These are phyloP conservation scores for Petrocephalus schoutedeni DNA, from an alignment of 2,797 vertebrate genomes.

Conservation along the genomic window DNA sequence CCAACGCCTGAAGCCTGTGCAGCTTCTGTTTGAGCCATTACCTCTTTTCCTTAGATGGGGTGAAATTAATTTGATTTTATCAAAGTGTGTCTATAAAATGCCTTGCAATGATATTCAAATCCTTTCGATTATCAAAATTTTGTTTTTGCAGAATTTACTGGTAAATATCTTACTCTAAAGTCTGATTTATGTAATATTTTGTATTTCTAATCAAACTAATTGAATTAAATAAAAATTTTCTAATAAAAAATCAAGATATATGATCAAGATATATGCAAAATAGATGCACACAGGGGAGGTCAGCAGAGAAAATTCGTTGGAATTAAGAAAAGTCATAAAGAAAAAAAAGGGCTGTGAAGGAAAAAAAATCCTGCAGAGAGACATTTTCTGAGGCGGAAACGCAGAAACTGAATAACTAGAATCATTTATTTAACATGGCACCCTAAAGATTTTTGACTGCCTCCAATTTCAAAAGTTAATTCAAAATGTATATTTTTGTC, in stretches of 20 bases:
- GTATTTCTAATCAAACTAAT: background rate
- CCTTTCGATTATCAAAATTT: background rate
- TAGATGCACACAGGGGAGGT: background rate
- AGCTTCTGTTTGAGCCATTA: background rate
- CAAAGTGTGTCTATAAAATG: background rate
- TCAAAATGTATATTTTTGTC: slow-evolving; percentile 18
- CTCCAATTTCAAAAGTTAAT: slow-evolving; percentile 8
- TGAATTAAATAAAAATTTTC: too few relatives aligned
- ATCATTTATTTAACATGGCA: slow-evolving; percentile 1
- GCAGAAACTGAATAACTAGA: background rate
- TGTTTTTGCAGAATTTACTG: background rate
- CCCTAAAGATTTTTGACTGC: background rate
- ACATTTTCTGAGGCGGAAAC: background rate
- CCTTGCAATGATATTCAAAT: background rate
- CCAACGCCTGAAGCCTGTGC: background rate
- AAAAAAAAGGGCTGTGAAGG: background rate
- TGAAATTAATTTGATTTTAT: background rate
- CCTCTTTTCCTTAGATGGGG: background rate
- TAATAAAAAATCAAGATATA: background rate
- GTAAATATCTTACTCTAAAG: background rate
- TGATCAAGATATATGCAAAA: background rate
- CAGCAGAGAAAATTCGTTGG: background rate
- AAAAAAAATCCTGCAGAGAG: background rate
- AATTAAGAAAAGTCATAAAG: background rate
- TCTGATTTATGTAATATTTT: background rate